Conservation (phyloP, 2,888 invertebrate species). For the Chrysodeixis includens region DNA sequence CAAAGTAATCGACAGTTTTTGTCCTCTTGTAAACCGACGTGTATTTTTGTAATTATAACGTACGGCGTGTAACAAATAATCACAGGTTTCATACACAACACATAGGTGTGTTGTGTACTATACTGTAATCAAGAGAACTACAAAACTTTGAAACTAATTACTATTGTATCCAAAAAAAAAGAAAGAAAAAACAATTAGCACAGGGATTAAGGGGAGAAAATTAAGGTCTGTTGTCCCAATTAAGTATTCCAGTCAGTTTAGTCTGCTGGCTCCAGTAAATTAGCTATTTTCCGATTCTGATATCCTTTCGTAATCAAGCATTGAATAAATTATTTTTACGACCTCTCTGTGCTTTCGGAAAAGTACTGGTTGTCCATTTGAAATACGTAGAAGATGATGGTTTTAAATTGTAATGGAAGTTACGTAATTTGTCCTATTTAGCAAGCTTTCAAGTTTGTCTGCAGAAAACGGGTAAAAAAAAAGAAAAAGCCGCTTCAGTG, state of each 20-base stretch:
- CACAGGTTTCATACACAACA: neutral
- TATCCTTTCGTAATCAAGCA: conserved; percentile 46
- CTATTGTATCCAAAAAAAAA: conserved; percentile 26
- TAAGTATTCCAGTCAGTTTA: conserved; percentile 57
- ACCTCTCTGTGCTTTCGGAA: neutral
- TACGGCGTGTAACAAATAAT: too few species aligned
- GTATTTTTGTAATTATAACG: too few species aligned
- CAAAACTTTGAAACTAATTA: conserved; percentile 13
- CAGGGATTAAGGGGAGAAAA: conserved; percentile 46
- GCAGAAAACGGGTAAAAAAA: too few species aligned
- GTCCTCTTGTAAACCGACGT: too few species aligned
- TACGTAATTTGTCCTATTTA: too few species aligned
- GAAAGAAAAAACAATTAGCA: conserved; percentile 40
- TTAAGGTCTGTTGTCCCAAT: conserved; percentile 51
- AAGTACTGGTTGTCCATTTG: neutral
- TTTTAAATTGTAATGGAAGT: too few species aligned
- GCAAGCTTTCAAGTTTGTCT: too few species aligned
- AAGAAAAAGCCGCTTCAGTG: too few species aligned
- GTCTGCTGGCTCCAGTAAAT: conserved; percentile 37
- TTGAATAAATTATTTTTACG: conserved; percentile 54
- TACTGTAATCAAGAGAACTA: neutral
- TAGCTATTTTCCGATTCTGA: conserved; percentile 41
- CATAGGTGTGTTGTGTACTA: too few species aligned
- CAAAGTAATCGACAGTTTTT: too few species aligned
- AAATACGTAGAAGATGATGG: too few species aligned